Evolutionary conservation across 2,113 vertebrate species (phyloP).

Genomic region (Seriola rivoliana): DNA sequence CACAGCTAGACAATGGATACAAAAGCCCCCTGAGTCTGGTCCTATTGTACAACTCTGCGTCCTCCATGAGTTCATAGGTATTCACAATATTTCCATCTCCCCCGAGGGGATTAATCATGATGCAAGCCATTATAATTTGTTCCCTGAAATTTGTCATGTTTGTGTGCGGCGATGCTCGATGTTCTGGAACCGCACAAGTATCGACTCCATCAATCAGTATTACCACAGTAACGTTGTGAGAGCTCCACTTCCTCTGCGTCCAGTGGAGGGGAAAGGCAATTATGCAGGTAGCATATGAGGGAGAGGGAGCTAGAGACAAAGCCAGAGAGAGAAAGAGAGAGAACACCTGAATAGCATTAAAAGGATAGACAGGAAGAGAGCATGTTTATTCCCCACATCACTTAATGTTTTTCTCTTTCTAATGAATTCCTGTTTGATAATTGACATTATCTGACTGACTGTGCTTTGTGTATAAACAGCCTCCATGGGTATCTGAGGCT

Average conservation of each 20-base stretch:
- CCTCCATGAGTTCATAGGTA: conserved; percentile 75
- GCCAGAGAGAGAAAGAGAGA: conserved; percentile 31
- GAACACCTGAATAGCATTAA: conserved; percentile 57
- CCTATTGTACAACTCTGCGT: conserved; percentile 45
- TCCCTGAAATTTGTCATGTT: conserved; percentile 83
- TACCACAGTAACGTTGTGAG: conserved; percentile 81
- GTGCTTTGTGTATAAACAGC: conserved; percentile 39
- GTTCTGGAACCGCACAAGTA: conserved; percentile 84
- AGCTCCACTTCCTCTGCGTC: conserved; percentile 77
- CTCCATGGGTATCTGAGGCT: conserved; percentile 28
- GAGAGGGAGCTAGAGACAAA: conserved; percentile 40
- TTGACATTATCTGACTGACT: conserved; percentile 51
- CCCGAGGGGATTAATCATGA: conserved; percentile 82
- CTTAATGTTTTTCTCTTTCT: conserved; percentile 56
- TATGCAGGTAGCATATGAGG: conserved; percentile 79
- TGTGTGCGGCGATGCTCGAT: conserved; percentile 77
- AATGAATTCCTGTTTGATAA: conserved; percentile 54
- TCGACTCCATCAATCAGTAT: conserved; percentile 88
- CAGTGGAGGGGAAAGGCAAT: conserved; percentile 83
- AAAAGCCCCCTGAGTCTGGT: conserved; percentile 27
- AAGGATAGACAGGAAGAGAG: conserved; percentile 38
- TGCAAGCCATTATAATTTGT: conserved; percentile 82
- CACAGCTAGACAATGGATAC: conserved; percentile 39
- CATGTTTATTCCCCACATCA: conserved; percentile 48
- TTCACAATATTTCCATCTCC: conserved; percentile 82